A percentile compares a stretch with the other conserved stretches of the same genome.
Evolutionary conservation across 2,113 vertebrate species (phyloP).

Genomic region (Balaenoptera acutorostrata): DNA sequence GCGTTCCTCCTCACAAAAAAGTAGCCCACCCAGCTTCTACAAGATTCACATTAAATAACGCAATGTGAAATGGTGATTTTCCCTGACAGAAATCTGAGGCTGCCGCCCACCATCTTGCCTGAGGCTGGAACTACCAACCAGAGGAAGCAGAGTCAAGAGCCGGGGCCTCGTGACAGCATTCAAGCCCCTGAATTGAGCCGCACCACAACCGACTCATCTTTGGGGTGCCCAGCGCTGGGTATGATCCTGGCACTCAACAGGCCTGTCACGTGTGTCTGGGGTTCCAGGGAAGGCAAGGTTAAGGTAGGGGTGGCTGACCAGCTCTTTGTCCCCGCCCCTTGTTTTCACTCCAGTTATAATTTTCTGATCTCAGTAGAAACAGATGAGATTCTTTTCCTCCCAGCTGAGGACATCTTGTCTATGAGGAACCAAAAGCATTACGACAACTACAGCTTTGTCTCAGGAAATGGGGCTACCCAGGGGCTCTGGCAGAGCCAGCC

Average conservation of each 20-base stretch:
- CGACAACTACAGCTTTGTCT: background rate
- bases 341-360: background rate
- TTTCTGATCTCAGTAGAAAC: background rate
- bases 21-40: background rate
- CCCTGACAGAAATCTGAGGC: background rate
- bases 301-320: rapidly evolving
- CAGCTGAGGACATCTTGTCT: background rate
- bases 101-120: rapidly evolving
- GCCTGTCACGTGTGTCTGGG: rapidly evolving
- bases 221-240: rapidly evolving
- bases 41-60: background rate
- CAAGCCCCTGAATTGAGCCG: rapidly evolving
- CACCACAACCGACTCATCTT: background rate
- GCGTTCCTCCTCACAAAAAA: background rate
- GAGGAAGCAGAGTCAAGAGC: background rate
- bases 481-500: background rate
- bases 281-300: background rate
- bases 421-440: background rate
- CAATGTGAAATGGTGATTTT: rapidly evolving
- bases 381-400: background rate
- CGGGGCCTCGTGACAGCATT: rapidly evolving
- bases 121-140: background rate
- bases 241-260: background rate
- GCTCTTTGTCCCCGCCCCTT: rapidly evolving
- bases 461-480: background rate